Evolutionary conservation across 30 jellyfish, hydroid and myxozoan species (phyloP), one percentile per base, ranked within the genome.

Genomic region (Mastigias papua): DNA sequence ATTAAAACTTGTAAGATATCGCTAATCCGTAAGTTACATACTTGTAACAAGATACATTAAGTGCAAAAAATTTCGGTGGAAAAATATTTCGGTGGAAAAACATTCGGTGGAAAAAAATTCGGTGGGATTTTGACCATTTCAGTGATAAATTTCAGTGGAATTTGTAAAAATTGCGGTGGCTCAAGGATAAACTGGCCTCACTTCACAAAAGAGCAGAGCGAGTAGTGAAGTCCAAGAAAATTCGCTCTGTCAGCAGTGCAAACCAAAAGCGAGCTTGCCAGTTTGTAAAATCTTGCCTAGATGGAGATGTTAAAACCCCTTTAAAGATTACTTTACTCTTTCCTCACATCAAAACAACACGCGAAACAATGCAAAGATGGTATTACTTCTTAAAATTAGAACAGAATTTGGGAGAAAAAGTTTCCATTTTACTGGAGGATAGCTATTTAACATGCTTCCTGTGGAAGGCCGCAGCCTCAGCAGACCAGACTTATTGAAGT

Each of bases 161-260:
- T n/a, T n/a, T n/a, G n/a, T n/a, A n/a, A n/a, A n/a, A n/a, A n/a
- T n/a, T n/a, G n/a, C n/a, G n/a, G n/a, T n/a, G n/a, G n/a, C n/a
- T n/a, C n/a, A n/a, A 27, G 33, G 48, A 28, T 28, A 42, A 42
- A 42, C 54, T 42, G 54, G 54, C 54, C 78, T 66, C 78, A n/a
- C 78, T 66, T 15, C 78, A 66, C 48, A 21, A 28, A 66, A 28
- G 22, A 32, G 78, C 78, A 66, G 78, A 66, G 48, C 78, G 20
- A 22, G 25, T 66, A 32, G 78, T 66, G 51, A 28, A 22, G 80
- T 69, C 62, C 80, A 32, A 69, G 61, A 62, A 69, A n/a, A 69
- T 69, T 69, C 22, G 80, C 62, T 27, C 80, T 69, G 80, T 69
- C 80, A 69, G 80, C 80, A 69, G 80, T 69, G 61, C 62, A 69